Percentiles rank a stretch among this genome's conserved stretches.
Conservation (phyloP, 2,888 invertebrate species). For the Acronicta leporina region DNA sequence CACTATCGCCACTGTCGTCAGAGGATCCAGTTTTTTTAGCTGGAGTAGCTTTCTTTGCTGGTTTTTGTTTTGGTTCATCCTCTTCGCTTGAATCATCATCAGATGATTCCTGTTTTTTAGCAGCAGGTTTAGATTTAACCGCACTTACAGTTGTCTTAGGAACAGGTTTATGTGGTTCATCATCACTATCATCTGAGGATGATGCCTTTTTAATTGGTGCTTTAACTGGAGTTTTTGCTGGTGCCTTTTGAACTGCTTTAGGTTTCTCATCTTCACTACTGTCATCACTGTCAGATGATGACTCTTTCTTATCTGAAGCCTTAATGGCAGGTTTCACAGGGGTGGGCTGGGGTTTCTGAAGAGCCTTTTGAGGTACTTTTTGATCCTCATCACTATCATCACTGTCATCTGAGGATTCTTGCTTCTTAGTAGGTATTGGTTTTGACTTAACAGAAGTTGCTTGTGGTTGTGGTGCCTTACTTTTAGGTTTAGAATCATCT, state of each 20-base stretch:
- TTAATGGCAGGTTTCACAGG: conserved; percentile 55
- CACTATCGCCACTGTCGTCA: conserved; percentile 66
- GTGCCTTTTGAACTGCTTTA: conserved; percentile 49
- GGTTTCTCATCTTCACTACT: conserved; percentile 71
- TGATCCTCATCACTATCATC: conserved; percentile 70
- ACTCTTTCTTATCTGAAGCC: conserved; percentile 57
- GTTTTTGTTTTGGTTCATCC: conserved; percentile 61
- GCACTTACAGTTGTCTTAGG: conserved; percentile 60
- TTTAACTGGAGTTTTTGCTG: conserved; percentile 52
- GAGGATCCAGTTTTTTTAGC: conserved; percentile 68
- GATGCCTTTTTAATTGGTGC: conserved; percentile 59
- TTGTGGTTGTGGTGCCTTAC: conserved; percentile 40
- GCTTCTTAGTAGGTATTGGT: conserved; percentile 50
- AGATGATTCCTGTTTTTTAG: conserved; percentile 52
- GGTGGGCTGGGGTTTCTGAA: conserved; percentile 55
- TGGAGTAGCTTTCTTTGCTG: conserved; percentile 54
- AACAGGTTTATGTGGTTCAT: conserved; percentile 66
- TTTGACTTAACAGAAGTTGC: conserved; percentile 52
- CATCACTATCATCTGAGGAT: conserved; percentile 79
- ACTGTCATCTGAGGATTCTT: conserved; percentile 71
- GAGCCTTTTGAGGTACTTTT: conserved; percentile 47
- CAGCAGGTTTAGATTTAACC: conserved; percentile 47
- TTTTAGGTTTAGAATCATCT: conserved; percentile 58
- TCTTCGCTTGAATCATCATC: conserved; percentile 65
- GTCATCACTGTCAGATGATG: conserved; percentile 70